Percentiles rank a stretch among this genome's conserved stretches.
Conservation (phyloP, 2,113 vertebrate species). For the Acanthochromis polyacanthus region DNA sequence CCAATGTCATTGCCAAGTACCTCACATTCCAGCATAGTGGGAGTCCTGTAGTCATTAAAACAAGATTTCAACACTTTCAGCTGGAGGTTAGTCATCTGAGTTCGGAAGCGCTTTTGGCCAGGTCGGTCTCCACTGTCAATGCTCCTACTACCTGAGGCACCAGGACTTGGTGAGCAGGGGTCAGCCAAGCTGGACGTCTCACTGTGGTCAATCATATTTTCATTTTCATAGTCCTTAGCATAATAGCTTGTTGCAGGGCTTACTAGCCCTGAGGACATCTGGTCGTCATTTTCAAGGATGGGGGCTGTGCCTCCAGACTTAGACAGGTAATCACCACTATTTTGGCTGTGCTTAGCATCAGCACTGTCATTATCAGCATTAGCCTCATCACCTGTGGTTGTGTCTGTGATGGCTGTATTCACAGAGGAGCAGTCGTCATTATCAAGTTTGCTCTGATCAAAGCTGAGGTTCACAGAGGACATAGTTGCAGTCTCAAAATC, state of each 20-base stretch:
- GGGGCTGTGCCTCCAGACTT: slow-evolving; percentile 91
- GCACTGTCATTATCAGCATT: slow-evolving; percentile 96
- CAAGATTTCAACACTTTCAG: slow-evolving; percentile 98
- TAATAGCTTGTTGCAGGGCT: slow-evolving; percentile 97
- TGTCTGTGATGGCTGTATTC: slow-evolving; percentile 98
- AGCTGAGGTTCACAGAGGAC: slow-evolving; percentile 95
- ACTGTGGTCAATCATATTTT: slow-evolving; percentile 97
- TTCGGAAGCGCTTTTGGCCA: slow-evolving; percentile 98
- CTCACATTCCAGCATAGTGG: slow-evolving; percentile 99
- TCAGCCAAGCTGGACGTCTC: slow-evolving; percentile 98
- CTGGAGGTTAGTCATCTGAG: slow-evolving; percentile 99
- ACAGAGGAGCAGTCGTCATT: slow-evolving; percentile 99
- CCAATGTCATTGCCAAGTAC: slow-evolving; percentile 99
- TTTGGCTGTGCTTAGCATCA: slow-evolving; percentile 91
- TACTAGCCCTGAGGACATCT: slow-evolving; percentile 96
- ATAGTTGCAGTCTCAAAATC: slow-evolving; percentile 96
- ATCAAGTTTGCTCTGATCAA: slow-evolving; percentile 96
- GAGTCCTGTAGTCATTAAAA: slow-evolving; percentile 99
- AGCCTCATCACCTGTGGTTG: slow-evolving; percentile 98
- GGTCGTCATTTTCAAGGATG: slow-evolving; percentile 95
- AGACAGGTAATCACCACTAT: slow-evolving; percentile 90
- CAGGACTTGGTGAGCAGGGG: slow-evolving; percentile 96
- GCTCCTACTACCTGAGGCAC: slow-evolving; percentile 92
- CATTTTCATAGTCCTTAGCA: slow-evolving; percentile 97
- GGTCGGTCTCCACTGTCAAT: slow-evolving; percentile 94